Base-by-base conservation (phyloP, 2,888 invertebrate species). In the Gymnoscelis rufifasciata region DNA sequence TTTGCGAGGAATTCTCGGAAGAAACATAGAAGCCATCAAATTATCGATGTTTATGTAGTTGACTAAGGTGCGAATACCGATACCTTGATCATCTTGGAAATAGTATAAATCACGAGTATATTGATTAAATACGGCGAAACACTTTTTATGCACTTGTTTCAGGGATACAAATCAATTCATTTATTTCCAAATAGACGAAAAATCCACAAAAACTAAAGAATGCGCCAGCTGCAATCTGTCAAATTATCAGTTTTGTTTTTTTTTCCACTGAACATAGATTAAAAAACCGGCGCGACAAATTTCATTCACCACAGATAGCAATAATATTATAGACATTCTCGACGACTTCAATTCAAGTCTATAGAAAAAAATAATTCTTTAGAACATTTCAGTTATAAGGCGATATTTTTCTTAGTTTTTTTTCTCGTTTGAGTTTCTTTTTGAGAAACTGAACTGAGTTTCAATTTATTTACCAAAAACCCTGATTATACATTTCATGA, bases 141-240 rank as follows among this genome's bases (percentile, higher is more conserved):
- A 14, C 26, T 50, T 45, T 23, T 38, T 13, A 6, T 1, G 27
- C 38, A 38, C 35, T 12, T 38, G 15, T 24, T 47, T 52, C 31
- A 30, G 5, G 8, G 28, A 28, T 23, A 35, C 5, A 43, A 49
- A 51, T 43, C 23, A 36, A 47, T 37, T 31, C 11, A 48, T 43
- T 43, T 36, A 27, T 46, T 66, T 59, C 51, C 62, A 68, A 66
- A 60, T 59, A 64, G n/a, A n/a, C n/a, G n/a, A n/a, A 71, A 74
- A 74, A 71, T 70, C 64, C 66, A 52, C 43, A 43, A 57, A 57
- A 75, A 71, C 65, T 19, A 64, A n/a, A n/a, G 68, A 66, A 74
- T 45, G 70, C 72, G 73, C 78, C 86, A 86, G 84, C 84, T 86
- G 83, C 84, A 74, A 83, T 64, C 74, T 78, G 84, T 84, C 83